phyloP scores from a whole-genome alignment of 2,797 vertebrate species.

The Phalloptychus januarius region DNA sequence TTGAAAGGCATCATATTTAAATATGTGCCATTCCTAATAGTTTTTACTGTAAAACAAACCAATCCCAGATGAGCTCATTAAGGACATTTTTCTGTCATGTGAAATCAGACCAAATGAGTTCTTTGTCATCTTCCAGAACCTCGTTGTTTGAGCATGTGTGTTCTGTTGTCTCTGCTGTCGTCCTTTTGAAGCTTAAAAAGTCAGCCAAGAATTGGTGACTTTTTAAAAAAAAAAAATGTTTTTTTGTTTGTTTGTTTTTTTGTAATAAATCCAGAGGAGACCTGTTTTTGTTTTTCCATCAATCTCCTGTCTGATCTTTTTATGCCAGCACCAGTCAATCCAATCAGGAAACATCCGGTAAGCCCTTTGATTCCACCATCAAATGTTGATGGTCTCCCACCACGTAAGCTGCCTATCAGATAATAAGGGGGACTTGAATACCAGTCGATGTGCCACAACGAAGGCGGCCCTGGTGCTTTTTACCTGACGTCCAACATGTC shows the following conservation, averaged over 20 bases:
- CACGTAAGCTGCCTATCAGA: conserved; percentile 82
- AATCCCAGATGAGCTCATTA: conserved; percentile 63
- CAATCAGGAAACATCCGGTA: conserved; percentile 74
- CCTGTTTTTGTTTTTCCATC: conserved; percentile 56
- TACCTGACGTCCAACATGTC: conserved; percentile 74
- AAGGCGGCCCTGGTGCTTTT: conserved; percentile 66
- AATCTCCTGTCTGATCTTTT: conserved; percentile 74
- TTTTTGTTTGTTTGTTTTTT: too few species aligned
- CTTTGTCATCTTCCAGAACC: conserved; percentile 28
- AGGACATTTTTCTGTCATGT: conserved; percentile 43
- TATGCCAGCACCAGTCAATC: conserved; percentile 67
- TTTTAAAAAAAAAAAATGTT: neutral
- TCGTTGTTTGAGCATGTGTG: conserved; percentile 40
- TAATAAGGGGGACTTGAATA: conserved; percentile 75
- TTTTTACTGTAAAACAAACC: conserved; percentile 59
- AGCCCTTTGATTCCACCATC: conserved; percentile 73
- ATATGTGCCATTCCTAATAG: conserved; percentile 41
- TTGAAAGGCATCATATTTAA: conserved; percentile 53
- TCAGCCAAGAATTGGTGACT: conserved; percentile 34
- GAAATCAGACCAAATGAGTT: conserved; percentile 27
- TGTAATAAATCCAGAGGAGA: conserved; percentile 50
- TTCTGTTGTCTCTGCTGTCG: conserved; percentile 37
- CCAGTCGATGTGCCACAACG: conserved; percentile 54
- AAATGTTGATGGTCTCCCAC: conserved; percentile 73
- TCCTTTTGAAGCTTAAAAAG: conserved; percentile 57